A percentile compares a stretch with the other conserved stretches of the same genome.
These are phyloP conservation scores for Notodonta ziczac DNA, from an alignment of 2,888 invertebrate genomes.

Conservation along the genomic window DNA sequence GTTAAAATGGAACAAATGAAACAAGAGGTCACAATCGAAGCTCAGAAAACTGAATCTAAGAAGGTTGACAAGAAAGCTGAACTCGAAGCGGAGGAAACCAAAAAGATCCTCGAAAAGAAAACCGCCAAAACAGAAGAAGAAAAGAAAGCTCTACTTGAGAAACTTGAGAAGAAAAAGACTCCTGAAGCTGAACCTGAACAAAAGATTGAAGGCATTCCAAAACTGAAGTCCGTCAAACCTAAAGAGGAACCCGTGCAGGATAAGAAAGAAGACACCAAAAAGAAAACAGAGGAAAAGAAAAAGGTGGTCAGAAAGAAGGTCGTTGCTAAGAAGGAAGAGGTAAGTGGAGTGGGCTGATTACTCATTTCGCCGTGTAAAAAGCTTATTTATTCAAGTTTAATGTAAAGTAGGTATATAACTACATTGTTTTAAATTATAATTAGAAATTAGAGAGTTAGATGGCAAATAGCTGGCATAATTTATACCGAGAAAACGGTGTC, in stretches of 20 bases:
- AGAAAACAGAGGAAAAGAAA: slow-evolving; percentile 79
- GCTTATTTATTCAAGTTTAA: slow-evolving; percentile 37
- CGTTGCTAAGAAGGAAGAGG: slow-evolving; percentile 77
- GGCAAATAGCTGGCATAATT: not conserved
- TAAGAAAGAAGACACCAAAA: slow-evolving; percentile 71
- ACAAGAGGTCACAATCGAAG: slow-evolving; percentile 55
- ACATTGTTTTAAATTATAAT: slow-evolving; percentile 6
- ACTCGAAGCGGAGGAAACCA: slow-evolving; percentile 78
- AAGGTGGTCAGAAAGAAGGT: slow-evolving; percentile 80
- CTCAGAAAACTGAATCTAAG: slow-evolving; percentile 34
- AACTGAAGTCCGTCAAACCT: slow-evolving; percentile 82
- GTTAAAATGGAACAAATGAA: slow-evolving; percentile 54
- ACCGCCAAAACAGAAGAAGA: slow-evolving; percentile 79
- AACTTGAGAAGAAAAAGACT: slow-evolving; percentile 79
- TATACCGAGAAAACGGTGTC: not conserved
- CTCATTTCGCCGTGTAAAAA: slow-evolving; percentile 46
- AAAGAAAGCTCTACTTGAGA: slow-evolving; percentile 79
- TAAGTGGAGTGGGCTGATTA: slow-evolving; percentile 53
- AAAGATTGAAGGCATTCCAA: slow-evolving; percentile 86
- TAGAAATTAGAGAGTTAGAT: slow-evolving; percentile 6
- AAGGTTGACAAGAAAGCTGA: slow-evolving; percentile 30
- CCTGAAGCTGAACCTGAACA: slow-evolving; percentile 79
- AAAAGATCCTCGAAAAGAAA: slow-evolving; percentile 74
- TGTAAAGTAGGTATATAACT: slow-evolving; percentile 20
- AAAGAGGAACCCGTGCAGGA: slow-evolving; percentile 78